Base-by-base conservation (phyloP, 1,140 invertebrate genomes). In the Elymnias hypermnestra region DNA sequence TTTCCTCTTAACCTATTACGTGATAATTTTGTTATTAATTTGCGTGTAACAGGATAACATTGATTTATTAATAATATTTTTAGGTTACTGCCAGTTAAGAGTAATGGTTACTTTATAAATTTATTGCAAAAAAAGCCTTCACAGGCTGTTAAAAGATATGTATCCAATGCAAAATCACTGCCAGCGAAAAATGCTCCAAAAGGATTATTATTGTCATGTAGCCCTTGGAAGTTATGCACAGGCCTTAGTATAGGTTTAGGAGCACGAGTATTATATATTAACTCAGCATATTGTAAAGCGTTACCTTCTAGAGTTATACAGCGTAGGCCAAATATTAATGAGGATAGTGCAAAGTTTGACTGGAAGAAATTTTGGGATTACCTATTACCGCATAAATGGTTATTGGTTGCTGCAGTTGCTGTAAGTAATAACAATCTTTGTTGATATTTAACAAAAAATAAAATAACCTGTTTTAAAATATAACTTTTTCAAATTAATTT, bases 311-410 rank as follows among this genome's bases (percentile, higher is more conserved):
- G 81, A 25, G 39, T 71, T 18, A 65, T 84, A 37, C 81, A 84
- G 26, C 62, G 76, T 9, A 63, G 76, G 36, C 63, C 65, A 9
- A 81, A 81, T 43, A n/a, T 77, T 6, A 33, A 67, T 26, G 67
- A 83, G 21, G 81, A 84, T 19, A 83, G 60, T 63, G 59, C 68
- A 5, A 81, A 83, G 43, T 84, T 84, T 71, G 81, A 84, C 43
- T 84, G 81, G 81, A 65, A 63, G 15, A 74, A 54, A 31, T 69
- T 83, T 22, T 64, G 73, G 8, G 53, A 61, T 15, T 83, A 84
- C 52, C 52, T 83, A 2, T 37, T 62, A 31, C 78, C 81, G 2
- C 76, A 84, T 40, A 78, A 71, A 53, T 77, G 71, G 74, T 35
- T 83, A 4, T 55, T 83, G 17, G 54, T 42, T 14, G 76, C 69